These are phyloP conservation scores for Platichthys flesus DNA, from an alignment of 2,113 vertebrate genomes.

Conservation along the genomic window DNA sequence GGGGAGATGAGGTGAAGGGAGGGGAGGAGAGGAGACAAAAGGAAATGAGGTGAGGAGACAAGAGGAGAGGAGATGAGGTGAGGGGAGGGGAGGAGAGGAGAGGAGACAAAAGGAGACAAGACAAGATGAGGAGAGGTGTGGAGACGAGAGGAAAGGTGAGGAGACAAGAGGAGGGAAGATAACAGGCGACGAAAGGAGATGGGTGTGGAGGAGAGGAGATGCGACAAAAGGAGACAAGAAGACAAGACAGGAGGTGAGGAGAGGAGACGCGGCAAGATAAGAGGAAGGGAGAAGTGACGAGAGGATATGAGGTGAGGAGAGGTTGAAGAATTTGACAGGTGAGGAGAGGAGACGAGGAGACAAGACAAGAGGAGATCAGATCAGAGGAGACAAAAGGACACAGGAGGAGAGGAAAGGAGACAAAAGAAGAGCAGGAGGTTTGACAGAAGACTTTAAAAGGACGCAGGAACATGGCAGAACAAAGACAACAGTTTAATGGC, in stretches of 20 bases:
- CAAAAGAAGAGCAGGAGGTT: neutral
- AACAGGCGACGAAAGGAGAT: neutral
- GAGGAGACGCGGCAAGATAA: neutral
- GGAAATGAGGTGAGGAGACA: no score
- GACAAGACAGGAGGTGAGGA: neutral
- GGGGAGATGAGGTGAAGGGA: neutral
- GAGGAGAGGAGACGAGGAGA: neutral
- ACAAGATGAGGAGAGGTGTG: no score
- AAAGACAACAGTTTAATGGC: constrained; percentile 48
- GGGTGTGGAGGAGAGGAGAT: no score
- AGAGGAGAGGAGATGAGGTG: neutral
- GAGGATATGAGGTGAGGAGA: neutral
- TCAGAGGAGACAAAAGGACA: no score
- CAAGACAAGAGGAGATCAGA: neutral
- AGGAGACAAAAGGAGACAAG: no score
- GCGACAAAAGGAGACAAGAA: no score
- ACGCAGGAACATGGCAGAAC: constrained; percentile 18
- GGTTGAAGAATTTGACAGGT: no score
- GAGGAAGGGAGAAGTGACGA: no score
- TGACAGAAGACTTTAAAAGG: constrained; percentile 45
- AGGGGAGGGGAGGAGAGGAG: neutral
- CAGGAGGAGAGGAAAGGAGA: neutral
- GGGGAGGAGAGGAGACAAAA: no score
- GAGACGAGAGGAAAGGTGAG: neutral
- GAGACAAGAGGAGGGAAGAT: neutral